These are phyloP conservation scores for Contarinia nasturtii DNA, from an alignment of 1,140 invertebrate species.

Conservation along the genomic window DNA sequence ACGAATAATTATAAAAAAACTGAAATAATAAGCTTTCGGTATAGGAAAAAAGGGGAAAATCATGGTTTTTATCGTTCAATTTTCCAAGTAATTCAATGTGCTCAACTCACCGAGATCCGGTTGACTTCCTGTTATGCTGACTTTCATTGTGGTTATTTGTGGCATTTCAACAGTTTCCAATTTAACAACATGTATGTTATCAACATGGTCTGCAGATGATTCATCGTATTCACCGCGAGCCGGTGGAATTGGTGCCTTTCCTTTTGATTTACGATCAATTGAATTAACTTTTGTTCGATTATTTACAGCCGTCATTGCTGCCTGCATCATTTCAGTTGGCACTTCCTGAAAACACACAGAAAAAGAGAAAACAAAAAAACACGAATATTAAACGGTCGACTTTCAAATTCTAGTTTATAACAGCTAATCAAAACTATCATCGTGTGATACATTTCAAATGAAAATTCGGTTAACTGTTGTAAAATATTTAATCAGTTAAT, in stretches of 20 bases:
- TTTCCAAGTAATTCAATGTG: no score
- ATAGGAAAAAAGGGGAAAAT: no score
- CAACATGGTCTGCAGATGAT: neutral
- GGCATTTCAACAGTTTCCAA: neutral
- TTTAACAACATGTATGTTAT: no score
- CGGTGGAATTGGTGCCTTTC: constrained; percentile 51
- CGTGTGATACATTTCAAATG: no score
- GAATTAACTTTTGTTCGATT: constrained; percentile 36
- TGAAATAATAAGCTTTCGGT: no score
- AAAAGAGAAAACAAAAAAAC: no score
- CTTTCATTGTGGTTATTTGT: neutral
- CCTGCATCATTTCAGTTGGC: constrained; percentile 47
- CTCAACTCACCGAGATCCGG: no score
- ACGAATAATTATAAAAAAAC: neutral
- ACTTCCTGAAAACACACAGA: constrained; percentile 17
- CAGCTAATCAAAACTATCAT: no score
- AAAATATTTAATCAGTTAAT: no score
- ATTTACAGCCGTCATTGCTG: constrained; percentile 41
- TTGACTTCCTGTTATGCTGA: neutral
- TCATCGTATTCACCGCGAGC: constrained; percentile 20
- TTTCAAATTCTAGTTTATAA: no score
- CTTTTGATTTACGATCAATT: constrained; percentile 39
- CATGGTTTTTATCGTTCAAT: no score
- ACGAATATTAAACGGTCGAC: constrained; percentile 1
- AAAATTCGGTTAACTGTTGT: no score